phyloP scores from a whole-genome alignment of 2,888 invertebrate genomes.

The Synanthedon formicaeformis region DNA sequence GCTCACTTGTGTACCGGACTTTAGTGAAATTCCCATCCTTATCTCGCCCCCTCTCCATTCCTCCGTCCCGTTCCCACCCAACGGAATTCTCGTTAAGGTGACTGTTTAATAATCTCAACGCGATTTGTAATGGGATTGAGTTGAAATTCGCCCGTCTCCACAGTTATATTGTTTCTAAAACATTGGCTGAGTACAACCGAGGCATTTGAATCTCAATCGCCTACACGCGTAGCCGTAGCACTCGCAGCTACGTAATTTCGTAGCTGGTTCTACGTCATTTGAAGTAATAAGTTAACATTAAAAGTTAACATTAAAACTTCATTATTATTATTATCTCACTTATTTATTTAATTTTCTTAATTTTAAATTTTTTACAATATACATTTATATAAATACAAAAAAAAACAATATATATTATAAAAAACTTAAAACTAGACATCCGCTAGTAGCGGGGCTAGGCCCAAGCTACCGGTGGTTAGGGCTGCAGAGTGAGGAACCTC shows the following conservation, averaged over 20 bases:
- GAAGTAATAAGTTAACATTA: too few relatives aligned
- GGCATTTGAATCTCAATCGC: neutral
- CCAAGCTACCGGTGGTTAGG: too few relatives aligned
- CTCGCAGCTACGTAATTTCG: conserved; percentile 10
- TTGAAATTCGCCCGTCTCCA: conserved; percentile 26
- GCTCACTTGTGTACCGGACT: neutral
- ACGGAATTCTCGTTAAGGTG: conserved; percentile 42
- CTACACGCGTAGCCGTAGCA: neutral
- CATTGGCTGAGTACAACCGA: neutral
- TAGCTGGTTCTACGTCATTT: conserved; percentile 6
- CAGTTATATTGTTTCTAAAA: conserved; percentile 27
- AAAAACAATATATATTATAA: too few relatives aligned
- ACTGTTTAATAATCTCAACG: conserved; percentile 60
- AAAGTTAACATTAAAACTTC: too few relatives aligned
- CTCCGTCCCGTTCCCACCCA: conserved; percentile 14
- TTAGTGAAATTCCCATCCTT: neutral
- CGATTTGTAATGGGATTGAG: conserved; percentile 52
- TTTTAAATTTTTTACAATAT: too few relatives aligned
- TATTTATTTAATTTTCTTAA: too few relatives aligned
- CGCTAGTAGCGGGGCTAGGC: too few relatives aligned
- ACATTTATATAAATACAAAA: too few relatives aligned
- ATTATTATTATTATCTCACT: too few relatives aligned
- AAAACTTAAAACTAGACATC: too few relatives aligned
- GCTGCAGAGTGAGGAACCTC: too few relatives aligned
- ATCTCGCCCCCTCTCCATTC: conserved; percentile 4